Evolutionary conservation across 2,113 vertebrate genomes (phyloP).

Genomic region (Larimichthys polyactis): DNA sequence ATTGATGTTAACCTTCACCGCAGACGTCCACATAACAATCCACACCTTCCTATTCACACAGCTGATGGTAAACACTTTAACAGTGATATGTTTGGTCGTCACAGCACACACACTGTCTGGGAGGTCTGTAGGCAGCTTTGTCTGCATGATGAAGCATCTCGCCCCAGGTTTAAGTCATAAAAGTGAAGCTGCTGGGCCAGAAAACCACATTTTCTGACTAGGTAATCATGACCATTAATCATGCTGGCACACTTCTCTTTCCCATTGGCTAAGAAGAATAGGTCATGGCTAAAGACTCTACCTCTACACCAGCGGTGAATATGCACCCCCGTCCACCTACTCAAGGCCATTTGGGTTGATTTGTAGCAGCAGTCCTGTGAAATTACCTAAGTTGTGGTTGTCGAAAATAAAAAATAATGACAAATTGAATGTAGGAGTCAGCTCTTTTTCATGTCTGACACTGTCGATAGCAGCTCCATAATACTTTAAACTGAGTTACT

Average conservation of each 20-base stretch:
- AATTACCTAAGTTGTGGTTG: constrained; percentile 66
- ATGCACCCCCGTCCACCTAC: constrained; percentile 43
- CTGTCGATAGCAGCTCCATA: constrained; percentile 9
- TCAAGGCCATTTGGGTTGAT: constrained; percentile 70
- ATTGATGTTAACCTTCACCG: constrained; percentile 37
- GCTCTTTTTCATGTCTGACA: neutral
- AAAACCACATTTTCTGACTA: constrained; percentile 86
- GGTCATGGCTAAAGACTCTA: constrained; percentile 79
- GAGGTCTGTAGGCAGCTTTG: constrained; percentile 65
- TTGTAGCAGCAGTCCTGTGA: constrained; percentile 53
- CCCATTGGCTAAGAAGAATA: constrained; percentile 78
- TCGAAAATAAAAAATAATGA: constrained; percentile 55
- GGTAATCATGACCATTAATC: constrained; percentile 91
- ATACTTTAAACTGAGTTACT: neutral
- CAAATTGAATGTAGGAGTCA: constrained; percentile 19
- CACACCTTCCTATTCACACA: constrained; percentile 18
- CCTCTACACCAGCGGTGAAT: constrained; percentile 59
- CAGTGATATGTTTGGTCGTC: constrained; percentile 47
- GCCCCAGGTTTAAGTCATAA: constrained; percentile 84
- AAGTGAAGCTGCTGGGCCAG: constrained; percentile 83
- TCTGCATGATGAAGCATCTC: constrained; percentile 73
- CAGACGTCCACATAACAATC: constrained; percentile 32
- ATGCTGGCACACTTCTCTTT: constrained; percentile 70
- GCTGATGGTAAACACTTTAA: constrained; percentile 50
- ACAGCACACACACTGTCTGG: constrained; percentile 36